Conservation (phyloP, 2,888 invertebrate genomes). For the Shargacucullia verbasci region DNA sequence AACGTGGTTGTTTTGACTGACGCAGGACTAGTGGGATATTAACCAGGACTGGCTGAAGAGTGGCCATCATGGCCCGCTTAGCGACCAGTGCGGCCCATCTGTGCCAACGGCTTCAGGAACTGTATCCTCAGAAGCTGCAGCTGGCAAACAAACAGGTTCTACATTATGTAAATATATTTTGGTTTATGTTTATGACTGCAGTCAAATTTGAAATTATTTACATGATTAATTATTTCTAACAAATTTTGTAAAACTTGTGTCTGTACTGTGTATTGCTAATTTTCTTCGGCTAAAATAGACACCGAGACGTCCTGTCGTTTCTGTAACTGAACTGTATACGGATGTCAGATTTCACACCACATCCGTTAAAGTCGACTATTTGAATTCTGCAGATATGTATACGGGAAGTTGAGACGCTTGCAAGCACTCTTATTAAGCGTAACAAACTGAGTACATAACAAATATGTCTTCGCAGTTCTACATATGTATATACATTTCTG, state of each 20-base stretch:
- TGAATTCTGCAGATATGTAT: background rate
- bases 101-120: slow-evolving; percentile 81
- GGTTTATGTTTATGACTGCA: background rate
- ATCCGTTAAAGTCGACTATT: slow-evolving; percentile 30
- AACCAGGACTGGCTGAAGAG: slow-evolving; percentile 15
- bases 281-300: background rate
- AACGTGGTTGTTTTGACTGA: slow-evolving; percentile 48
- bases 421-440: background rate
- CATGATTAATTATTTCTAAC: background rate
- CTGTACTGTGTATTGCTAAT: background rate
- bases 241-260: background rate
- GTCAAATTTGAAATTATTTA: background rate
- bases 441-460: background rate
- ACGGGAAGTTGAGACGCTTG: background rate
- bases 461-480: background rate
- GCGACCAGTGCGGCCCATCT: slow-evolving; percentile 80
- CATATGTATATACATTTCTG: background rate
- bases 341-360: slow-evolving; percentile 45
- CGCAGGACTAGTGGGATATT: slow-evolving; percentile 18
- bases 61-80: slow-evolving; percentile 74
- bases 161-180: slow-evolving; percentile 41
- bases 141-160: slow-evolving; percentile 73
- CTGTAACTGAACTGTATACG: slow-evolving; percentile 30
- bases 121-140: slow-evolving; percentile 79
- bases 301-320: slow-evolving; percentile 17